Conservation (phyloP, 2,113 vertebrate species). For the Austrofundulus limnaeus region DNA sequence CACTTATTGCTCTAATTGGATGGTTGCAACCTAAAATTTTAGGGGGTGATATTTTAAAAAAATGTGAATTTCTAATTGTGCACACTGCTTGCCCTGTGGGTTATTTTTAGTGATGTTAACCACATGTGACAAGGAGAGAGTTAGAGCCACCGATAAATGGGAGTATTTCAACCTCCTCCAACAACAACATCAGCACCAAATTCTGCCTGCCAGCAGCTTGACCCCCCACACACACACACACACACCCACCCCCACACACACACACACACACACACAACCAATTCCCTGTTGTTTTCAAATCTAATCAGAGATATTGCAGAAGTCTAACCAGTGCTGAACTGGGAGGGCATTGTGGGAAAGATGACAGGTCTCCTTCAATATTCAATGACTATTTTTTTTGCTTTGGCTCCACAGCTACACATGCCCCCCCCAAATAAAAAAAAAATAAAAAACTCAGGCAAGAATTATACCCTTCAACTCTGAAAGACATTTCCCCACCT, state of each 20-base stretch:
- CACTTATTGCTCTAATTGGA: too few relatives aligned
- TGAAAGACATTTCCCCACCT: constrained; percentile 5
- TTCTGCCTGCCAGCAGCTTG: constrained; percentile 9
- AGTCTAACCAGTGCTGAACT: constrained; percentile 22
- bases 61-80: constrained; percentile 4
- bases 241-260: too few relatives aligned
- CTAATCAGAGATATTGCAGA: constrained; percentile 61
- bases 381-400: too few relatives aligned
- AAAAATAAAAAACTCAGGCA: not conserved
- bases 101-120: constrained; percentile 20
- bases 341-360: constrained; percentile 23
- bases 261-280: too few relatives aligned
- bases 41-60: too few relatives aligned
- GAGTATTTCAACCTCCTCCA: constrained; percentile 34
- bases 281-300: constrained; percentile 50
- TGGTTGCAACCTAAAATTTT: too few relatives aligned
- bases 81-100: constrained; percentile 8
- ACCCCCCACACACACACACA: too few relatives aligned
- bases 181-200: constrained; percentile 50
- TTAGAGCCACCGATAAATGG: constrained; percentile 28
- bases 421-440: constrained; percentile 15
- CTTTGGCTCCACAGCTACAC: constrained; percentile 2
- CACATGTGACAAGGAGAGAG: constrained; percentile 40
- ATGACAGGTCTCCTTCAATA: constrained; percentile 31
- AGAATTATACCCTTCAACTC: constrained; percentile 12